Conservation (phyloP, 1,140 invertebrate genomes). For the Penaeus vannamei region DNA sequence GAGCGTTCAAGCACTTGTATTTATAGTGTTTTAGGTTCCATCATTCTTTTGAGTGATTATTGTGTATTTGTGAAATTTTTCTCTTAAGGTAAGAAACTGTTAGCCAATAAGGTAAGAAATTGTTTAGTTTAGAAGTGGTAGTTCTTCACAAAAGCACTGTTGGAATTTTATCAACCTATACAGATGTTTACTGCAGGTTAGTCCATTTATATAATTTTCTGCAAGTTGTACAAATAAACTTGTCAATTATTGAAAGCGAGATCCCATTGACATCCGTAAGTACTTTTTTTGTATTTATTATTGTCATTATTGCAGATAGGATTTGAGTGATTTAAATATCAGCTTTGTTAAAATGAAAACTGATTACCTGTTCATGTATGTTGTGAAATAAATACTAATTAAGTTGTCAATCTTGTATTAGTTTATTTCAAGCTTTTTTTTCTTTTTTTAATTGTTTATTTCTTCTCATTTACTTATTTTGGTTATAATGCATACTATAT, state of each 20-base stretch:
- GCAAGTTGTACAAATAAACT: conserved; percentile 61
- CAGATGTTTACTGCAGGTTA: conserved; percentile 63
- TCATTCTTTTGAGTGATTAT: conserved; percentile 62
- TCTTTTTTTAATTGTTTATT: too few species aligned
- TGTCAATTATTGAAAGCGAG: conserved; percentile 63
- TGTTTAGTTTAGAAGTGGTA: conserved; percentile 64
- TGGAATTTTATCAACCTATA: conserved; percentile 60
- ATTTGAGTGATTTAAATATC: conserved; percentile 32
- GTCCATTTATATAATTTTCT: conserved; percentile 63
- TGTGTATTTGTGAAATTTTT: conserved; percentile 65
- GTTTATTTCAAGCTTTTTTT: conserved; percentile 61
- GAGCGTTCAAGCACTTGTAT: conserved; percentile 63
- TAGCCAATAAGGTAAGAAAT: conserved; percentile 64
- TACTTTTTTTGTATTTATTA: conserved; percentile 64
- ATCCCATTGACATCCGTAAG: conserved; percentile 63
- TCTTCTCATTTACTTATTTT: too few species aligned
- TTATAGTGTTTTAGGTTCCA: conserved; percentile 65
- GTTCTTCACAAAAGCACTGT: conserved; percentile 65
- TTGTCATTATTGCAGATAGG: conserved; percentile 52
- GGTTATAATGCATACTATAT: conserved; percentile 49
- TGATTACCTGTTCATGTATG: conserved; percentile 63
- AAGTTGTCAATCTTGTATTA: conserved; percentile 62
- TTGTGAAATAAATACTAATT: conserved; percentile 65
- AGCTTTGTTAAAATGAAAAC: conserved; percentile 56
- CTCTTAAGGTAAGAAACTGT: conserved; percentile 63